Base-by-base conservation (phyloP, 1,140 invertebrate genomes). In the Danaus plexippus region DNA sequence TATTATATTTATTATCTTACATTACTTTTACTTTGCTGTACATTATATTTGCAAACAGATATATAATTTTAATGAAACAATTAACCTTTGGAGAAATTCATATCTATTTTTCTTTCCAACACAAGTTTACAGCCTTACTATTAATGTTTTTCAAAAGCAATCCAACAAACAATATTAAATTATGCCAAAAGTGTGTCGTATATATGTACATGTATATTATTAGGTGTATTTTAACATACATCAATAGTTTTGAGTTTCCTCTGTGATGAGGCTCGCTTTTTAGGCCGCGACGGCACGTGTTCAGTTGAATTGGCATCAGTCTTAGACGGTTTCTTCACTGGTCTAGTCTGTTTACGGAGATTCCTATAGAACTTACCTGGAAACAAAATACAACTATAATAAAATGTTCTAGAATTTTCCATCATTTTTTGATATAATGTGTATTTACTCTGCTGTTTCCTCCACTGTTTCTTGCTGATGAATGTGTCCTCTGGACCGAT, bases 391-490 rank as follows among this genome's bases (percentile, higher is more conserved):
- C 9, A 52, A 54, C 41, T 18, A 52, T 41, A 51, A 45, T 40
- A 6, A 32, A 32, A 32, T 32, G 22, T 32, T 32, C 22, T 6
- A 32, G 22, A 32, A 32, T 4, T 2, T 32, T 32, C 22, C 22
- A 32, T 32, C 5, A 32, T 32, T 32, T 32, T 32, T 32, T 6
- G 5, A 32, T 32, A 32, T 32, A 52, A 15, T 51, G 15, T 56
- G 9, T 12, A 74, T 82, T 74, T 64, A 90, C 89, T 84, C 69
- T 89, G 89, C 22, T 88, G 88, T 62, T 88, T 86, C 53, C 88
- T 85, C 89, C 89, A 90, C 47, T 88, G 85, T n/a, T 84, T 83
- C 65, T 89, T 88, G 64, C 85, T 88, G 42, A 88, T 57, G 62
- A 89, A 87, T 9, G 77, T 87, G 78, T 90, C 89, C 57, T 87